Evolutionary conservation across 2,113 vertebrate genomes (phyloP).

Genomic region (Megaceryle maxima): DNA sequence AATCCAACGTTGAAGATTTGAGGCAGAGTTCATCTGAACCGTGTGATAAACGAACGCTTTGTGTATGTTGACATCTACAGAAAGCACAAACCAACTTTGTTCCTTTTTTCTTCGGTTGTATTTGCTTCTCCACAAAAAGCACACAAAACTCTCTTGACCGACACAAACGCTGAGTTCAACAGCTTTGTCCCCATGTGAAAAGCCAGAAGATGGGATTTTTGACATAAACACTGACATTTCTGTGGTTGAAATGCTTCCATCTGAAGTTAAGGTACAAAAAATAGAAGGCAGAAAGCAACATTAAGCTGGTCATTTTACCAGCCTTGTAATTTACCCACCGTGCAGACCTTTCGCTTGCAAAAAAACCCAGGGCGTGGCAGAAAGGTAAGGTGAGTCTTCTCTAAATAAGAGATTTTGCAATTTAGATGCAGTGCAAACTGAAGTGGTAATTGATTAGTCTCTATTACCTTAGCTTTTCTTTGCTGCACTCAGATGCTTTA

Average conservation of each 20-base stretch:
- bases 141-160: neutral
- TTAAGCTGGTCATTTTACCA: neutral
- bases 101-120: neutral
- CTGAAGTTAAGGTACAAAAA: neutral
- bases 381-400: neutral
- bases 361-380: neutral
- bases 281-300: neutral
- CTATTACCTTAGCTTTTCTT: neutral
- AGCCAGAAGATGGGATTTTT: neutral
- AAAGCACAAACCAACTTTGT: neutral
- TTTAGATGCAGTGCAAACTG: neutral
- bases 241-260: neutral
- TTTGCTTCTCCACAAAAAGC: neutral
- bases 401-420: neutral
- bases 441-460: neutral
- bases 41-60: neutral
- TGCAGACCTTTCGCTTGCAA: rapidly evolving
- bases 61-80: neutral
- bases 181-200: neutral
- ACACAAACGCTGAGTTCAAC: neutral
- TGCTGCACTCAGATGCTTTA: neutral
- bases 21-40: neutral
- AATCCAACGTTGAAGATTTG: neutral
- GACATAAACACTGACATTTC: neutral
- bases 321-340: no score